Base-by-base conservation (phyloP, 2,113 vertebrate species). In the Alethe castanea region DNA sequence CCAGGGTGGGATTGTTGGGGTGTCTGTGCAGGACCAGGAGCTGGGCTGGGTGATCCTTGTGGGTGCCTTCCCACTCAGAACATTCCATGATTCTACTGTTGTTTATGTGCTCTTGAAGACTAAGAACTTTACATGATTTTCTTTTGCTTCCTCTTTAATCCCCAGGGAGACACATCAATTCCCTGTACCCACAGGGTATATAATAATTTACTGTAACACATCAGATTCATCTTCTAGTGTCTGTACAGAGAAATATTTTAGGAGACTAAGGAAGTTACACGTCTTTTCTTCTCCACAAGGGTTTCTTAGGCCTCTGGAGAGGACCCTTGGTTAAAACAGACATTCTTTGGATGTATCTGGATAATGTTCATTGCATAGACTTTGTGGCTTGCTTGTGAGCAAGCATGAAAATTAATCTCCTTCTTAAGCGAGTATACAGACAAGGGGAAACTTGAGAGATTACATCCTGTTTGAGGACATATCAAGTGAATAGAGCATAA, bases 321-420 rank as follows among this genome's bases (percentile, higher is more conserved):
- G 19, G 44, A 45, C 17, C 9, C 44, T 45, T 45, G 25, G 76
- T 78, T 90, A 52, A 90, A 94, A 92, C 40, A 90, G 60, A 59
- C 31, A 33, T 88, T 83, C 44, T 71, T 78, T 50, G 76, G 40
- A 53, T 88, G 12, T 56, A 25, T 90, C 66, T 88, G 88, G 69
- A 38, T 86, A 70, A 81, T 2, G 6, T 78, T 92, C 3, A 2
- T 44, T 83, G 28, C 47, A n/a, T 20, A 54, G 54, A 25, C 18
- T 76, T 73, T 88, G 81, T 93, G 88, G 71, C 72, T 95, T 90
- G 81, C 73, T 95, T 95, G 76, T 90, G 90, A 95, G 95, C 35
- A 7, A 93, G 76, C 74, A 78, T 44, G 52, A 82, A 88, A 93
- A 90, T 94, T 93, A 92, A 94, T 96, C 82, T 91, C 7, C 86